Evolutionary conservation across 2,797 vertebrate species (phyloP).

Genomic region (Phoeniculus purpureus): DNA sequence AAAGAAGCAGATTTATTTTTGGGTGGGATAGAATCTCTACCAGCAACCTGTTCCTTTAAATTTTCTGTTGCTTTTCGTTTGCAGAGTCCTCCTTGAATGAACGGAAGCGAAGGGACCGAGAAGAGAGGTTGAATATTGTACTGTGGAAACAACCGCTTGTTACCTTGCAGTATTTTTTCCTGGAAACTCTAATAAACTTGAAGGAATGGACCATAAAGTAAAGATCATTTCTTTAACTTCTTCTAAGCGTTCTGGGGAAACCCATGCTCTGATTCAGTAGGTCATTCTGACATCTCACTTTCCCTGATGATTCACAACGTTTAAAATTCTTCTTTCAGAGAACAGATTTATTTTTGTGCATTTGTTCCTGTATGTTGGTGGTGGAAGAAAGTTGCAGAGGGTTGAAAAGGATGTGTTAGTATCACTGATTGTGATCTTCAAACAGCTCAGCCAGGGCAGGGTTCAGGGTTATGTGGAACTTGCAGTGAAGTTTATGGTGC

Average conservation of each 20-base stretch:
- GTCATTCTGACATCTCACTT: constrained; percentile 43
- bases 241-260: constrained; percentile 59
- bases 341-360: not conserved
- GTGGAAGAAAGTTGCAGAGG: not conserved
- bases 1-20: rapidly evolving
- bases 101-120: constrained; percentile 86
- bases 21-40: not conserved
- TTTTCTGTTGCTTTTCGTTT: constrained; percentile 29
- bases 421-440: not conserved
- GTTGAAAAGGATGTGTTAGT: not conserved
- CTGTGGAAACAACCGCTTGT: constrained; percentile 91
- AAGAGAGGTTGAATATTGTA: constrained; percentile 91
- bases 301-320: constrained; percentile 14
- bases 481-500: not conserved
- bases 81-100: constrained; percentile 85
- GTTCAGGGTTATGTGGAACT: constrained; percentile 42
- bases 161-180: constrained; percentile 94
- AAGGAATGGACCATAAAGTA: constrained; percentile 97
- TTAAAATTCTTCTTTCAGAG: not conserved
- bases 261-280: constrained; percentile 62
- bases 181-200: constrained; percentile 92
- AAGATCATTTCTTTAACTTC: constrained; percentile 75
- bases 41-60: not conserved
- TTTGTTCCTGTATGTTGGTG: not conserved
- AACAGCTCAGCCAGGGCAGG: constrained; percentile 30